Conservation (phyloP, 1,140 invertebrate species). For the Thaumetopoea pityocampa region DNA sequence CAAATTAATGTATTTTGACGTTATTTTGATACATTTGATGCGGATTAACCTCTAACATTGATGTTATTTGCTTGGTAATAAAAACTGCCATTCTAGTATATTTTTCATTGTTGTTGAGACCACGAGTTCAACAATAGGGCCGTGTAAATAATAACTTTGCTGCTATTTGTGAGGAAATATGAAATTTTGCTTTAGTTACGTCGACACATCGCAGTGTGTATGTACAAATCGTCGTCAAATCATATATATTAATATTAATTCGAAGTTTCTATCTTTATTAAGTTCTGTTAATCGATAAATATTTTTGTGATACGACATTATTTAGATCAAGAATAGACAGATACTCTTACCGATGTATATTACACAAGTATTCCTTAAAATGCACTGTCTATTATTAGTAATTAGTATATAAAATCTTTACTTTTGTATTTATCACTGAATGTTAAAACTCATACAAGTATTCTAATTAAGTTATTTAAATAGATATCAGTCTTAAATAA, state of each 20-base stretch:
- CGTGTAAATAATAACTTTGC: constrained; percentile 12
- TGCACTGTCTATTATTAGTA: no score
- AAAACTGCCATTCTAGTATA: constrained; percentile 31
- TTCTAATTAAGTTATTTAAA: no score
- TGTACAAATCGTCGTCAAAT: constrained; percentile 11
- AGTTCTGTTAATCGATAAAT: constrained; percentile 25
- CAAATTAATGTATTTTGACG: constrained; percentile 16
- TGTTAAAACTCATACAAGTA: no score
- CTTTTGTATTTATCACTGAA: no score
- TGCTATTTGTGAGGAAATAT: constrained; percentile 3
- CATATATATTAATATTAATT: constrained; percentile 13
- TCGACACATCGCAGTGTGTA: constrained; percentile 9
- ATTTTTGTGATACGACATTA: constrained; percentile 7
- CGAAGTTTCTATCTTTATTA: constrained; percentile 8
- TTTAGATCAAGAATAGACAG: constrained; percentile 8
- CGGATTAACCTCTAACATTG: constrained; percentile 47
- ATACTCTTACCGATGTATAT: no score
- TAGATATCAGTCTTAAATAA: no score
- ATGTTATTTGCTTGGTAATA: constrained; percentile 42
- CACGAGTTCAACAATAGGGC: constrained; percentile 27
- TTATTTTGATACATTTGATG: constrained; percentile 6
- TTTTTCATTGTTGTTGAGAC: constrained; percentile 30
- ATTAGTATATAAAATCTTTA: no score
- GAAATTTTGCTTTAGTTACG: constrained; percentile 1
- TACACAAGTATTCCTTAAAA: no score